Conservation (phyloP, 1,140 invertebrate species). For the Drosophila sp. region DNA sequence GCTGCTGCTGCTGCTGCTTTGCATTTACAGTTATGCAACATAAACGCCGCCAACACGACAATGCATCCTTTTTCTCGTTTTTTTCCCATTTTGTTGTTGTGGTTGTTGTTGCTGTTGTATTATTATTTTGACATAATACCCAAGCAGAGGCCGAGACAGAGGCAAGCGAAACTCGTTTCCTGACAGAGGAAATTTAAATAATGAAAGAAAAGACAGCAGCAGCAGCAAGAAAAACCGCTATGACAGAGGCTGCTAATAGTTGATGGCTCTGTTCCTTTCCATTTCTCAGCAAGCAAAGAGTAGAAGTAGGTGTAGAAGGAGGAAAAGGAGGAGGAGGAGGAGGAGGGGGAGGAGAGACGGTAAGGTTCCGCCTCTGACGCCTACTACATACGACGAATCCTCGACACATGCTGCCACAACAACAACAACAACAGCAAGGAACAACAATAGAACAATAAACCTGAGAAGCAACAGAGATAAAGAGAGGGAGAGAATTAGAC, state of each 20-base stretch:
- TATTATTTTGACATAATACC: slow-evolving; percentile 27
- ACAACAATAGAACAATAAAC: slow-evolving; percentile 27
- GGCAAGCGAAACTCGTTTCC: slow-evolving; percentile 22
- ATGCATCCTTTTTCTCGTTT: slow-evolving; percentile 22
- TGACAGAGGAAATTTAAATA: slow-evolving; percentile 30
- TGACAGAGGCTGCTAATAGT: slow-evolving; percentile 17
- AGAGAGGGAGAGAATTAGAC: slow-evolving; percentile 10
- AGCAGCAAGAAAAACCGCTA: slow-evolving; percentile 27
- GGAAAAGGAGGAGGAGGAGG: neutral
- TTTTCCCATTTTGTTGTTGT: neutral
- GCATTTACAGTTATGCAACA: slow-evolving; percentile 34
- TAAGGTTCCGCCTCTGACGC: slow-evolving; percentile 22
- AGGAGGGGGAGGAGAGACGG: neutral
- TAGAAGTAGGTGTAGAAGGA: neutral
- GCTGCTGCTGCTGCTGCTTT: slow-evolving; percentile 7
- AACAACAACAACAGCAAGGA: slow-evolving; percentile 16
- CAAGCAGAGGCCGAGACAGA: neutral
- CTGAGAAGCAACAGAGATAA: neutral
- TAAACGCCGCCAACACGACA: slow-evolving; percentile 18
- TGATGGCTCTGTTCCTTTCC: slow-evolving; percentile 23
- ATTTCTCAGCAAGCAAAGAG: slow-evolving; percentile 21
- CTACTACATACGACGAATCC: slow-evolving; percentile 11
- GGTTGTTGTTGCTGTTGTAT: neutral
- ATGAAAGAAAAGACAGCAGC: slow-evolving; percentile 20
- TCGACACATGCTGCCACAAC: slow-evolving; percentile 22